These are phyloP conservation scores for Epinephelus lanceolatus DNA, from an alignment of 2,113 vertebrate genomes.

Conservation along the genomic window DNA sequence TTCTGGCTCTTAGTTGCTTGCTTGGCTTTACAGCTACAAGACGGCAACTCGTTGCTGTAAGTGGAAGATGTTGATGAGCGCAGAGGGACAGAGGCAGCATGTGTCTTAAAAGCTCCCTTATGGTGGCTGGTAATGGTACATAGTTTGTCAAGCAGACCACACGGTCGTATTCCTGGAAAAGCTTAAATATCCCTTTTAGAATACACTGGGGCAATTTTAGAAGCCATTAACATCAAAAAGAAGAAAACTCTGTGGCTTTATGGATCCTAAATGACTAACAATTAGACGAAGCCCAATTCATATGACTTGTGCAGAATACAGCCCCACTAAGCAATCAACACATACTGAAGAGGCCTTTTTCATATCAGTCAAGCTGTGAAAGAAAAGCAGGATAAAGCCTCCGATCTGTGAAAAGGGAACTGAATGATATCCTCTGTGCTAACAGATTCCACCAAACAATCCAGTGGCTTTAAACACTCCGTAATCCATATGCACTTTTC, in stretches of 20 bases:
- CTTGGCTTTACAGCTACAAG: not conserved
- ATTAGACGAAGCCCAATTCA: constrained; percentile 31
- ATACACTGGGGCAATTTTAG: constrained; percentile 12
- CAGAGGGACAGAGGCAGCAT: constrained; percentile 24
- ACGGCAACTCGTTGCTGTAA: not conserved
- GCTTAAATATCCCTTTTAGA: constrained; percentile 23
- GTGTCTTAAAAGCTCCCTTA: constrained; percentile 41
- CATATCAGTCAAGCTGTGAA: constrained; percentile 13
- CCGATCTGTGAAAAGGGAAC: constrained; percentile 1
- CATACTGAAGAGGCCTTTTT: not conserved
- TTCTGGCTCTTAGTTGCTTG: not conserved
- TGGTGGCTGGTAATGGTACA: constrained; percentile 20
- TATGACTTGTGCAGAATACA: not conserved
- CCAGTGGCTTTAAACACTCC: constrained; percentile 2
- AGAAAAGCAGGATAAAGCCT: not conserved
- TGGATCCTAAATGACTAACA: constrained; percentile 42
- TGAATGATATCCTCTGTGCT: constrained; percentile 1
- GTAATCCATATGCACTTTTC: constrained; percentile 14
- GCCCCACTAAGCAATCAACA: constrained; percentile 30
- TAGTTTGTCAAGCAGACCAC: constrained; percentile 35
- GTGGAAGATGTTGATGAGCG: constrained; percentile 29
- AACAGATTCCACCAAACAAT: constrained; percentile 12
- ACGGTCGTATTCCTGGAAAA: not conserved
- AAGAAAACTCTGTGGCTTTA: constrained; percentile 17
- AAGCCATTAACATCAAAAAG: constrained; percentile 12